Conservation (phyloP, 2,888 invertebrate genomes). For the Habrosyne pyritoides region DNA sequence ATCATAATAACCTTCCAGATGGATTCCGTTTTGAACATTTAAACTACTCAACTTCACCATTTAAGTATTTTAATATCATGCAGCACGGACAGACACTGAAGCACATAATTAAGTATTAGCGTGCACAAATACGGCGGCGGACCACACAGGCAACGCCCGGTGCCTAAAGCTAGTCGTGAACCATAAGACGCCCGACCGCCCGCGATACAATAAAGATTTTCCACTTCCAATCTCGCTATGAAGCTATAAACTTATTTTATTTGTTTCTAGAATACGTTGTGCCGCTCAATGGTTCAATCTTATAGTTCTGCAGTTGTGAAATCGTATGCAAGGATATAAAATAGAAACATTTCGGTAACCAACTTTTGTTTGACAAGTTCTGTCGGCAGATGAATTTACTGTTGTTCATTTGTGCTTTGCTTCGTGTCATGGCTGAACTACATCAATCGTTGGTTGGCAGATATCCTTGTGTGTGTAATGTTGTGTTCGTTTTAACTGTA, state of each 20-base stretch:
- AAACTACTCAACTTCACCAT: not conserved
- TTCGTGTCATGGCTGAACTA: not conserved
- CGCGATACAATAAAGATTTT: constrained; percentile 65
- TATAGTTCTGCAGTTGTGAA: constrained; percentile 24
- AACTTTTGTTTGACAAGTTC: constrained; percentile 3
- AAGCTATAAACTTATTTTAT: constrained; percentile 65
- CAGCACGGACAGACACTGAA: not conserved
- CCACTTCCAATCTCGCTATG: constrained; percentile 62
- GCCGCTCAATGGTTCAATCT: constrained; percentile 30
- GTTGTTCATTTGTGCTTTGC: not conserved
- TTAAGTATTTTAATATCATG: not conserved
- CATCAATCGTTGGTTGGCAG: not conserved
- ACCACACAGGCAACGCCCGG: constrained; percentile 67
- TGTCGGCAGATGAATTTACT: constrained; percentile 1
- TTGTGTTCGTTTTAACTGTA: not conserved
- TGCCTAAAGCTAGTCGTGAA: constrained; percentile 74
- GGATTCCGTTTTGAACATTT: too few species aligned
- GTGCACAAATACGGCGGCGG: constrained; percentile 48
- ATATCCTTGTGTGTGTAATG: not conserved
- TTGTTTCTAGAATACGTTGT: constrained; percentile 52
- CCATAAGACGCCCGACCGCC: constrained; percentile 60
- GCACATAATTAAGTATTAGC: constrained; percentile 50
- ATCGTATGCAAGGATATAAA: not conserved
- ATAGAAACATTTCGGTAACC: not conserved
- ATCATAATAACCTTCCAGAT: too few species aligned